Evolutionary conservation across 2,797 vertebrate genomes (phyloP), one percentile per base, ranked within the genome.

Genomic region (Epinephelus awoara): DNA sequence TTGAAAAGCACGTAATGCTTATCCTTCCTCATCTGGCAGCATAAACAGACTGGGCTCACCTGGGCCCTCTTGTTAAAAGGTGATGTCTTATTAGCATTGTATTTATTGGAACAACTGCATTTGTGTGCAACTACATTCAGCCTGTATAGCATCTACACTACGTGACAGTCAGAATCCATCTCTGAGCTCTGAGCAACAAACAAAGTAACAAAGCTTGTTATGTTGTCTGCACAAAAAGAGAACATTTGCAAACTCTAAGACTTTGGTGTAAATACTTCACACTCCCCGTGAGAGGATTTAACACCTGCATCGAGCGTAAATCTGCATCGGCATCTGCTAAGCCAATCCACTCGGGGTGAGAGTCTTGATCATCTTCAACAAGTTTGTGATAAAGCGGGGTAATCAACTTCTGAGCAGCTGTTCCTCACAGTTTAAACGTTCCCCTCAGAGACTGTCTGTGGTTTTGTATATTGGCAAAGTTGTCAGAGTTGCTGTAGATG

Each of bases 341-440:
- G 29, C 73, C 61, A 79, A 63, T 72, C 80, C 78, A 70, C 83
- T 47, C 25, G 65, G 75, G 84, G 42, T n/a, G 34, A 67, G 58
- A 70, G 75, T 70, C 71, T 84, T 77, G 74, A 88, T 82, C 62
- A 74, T 86, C 78, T 83, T 77, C 81, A 90, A 84, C 83, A 88
- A 84, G 85, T 92, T 80, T 84, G 47, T 40, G 80, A 82, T 88
- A 64, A 81, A 81, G 64, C 59, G 5, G 59, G 61, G 77, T 84
- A 71, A 86, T 85, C 63, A 87, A 85, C 75, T 80, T 80, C 63
- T 51, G 74, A 85, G 55, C 86, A 91, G 88, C 85, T 92, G 89
- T 61, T 89, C 72, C 68, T 69, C 71, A 72, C 68, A 75, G 77
- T 77, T 72, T 84, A 73, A 83, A 63, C 46, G 56, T 56, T 76